Evolutionary conservation across 2,888 invertebrate genomes (phyloP), one percentile per base, ranked within the genome.

Genomic region (Lycophotia porphyrea): DNA sequence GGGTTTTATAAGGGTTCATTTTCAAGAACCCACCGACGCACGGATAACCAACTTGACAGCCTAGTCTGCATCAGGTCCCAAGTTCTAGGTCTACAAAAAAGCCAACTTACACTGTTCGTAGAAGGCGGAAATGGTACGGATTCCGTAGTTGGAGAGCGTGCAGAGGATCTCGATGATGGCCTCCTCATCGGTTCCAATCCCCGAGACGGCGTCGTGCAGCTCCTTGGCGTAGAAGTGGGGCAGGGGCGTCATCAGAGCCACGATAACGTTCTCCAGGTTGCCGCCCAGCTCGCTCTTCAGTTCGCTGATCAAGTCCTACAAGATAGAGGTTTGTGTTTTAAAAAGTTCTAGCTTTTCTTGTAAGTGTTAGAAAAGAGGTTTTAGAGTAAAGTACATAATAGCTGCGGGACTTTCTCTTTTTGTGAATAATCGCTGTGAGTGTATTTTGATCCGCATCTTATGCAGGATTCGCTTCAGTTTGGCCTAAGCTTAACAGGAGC

Each of bases 141-240:
- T 98, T 88, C 98, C 98, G 89, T 98, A 98, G 94, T 99, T 99
- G 89, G 98, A 98, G 58, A 99, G 96, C 0, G 99, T 98, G 96
- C 99, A 99, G 73, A 99, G 97, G 91, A 99, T 98, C 95, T 99
- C 99, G 84, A 99, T 98, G 90, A 99, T 98, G 68, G 98, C 98
- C 91, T 98, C 98, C 91, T 99, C 98, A 89, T 98, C 98, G 34
- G 99, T 99, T 71, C 99, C 99, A 65, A 98, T 66, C 47, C 99
- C 99, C 86, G 98, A 95, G 77, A 99, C 98, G 69, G 99, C 99
- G 91, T 98, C 98, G 91, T 99, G 98, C 73, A 99, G 96, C 93
- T 98, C 98, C 95, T 98, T 98, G 76, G 99, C 99, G 95, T 99
- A 98, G 96, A 98, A 99, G 94, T 99, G 98, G 18, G 98, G 98